Base-by-base conservation (phyloP, 2,113 vertebrate genomes). In the Phalacrocorax carbo region DNA sequence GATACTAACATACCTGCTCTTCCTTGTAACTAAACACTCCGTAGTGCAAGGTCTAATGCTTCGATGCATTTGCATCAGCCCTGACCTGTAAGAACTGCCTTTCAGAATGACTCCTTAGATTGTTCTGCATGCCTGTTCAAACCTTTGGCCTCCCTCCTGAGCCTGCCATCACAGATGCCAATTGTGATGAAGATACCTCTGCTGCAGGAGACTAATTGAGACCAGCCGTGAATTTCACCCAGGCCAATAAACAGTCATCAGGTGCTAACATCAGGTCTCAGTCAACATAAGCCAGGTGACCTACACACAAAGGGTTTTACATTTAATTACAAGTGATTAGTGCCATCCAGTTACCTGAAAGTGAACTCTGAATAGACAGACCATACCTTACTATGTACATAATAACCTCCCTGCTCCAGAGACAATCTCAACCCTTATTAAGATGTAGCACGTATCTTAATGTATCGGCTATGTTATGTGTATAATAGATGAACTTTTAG, bases 11-110 rank as follows among this genome's bases (percentile, higher is more conserved):
- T 5, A 77, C 27, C 82, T 30, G 7, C 7, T 44, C 4, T 4
- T 42, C 15, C 46, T 46, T 13, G 4, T 5, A 23, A 7, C 23
- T 7, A 25, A 68, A 11, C 8, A 1, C 25, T 57, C 54, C 14
- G 3, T 0, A n/a, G 9, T 1, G 1, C 6, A 75, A 22, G 8
- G 11, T 9, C 8, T 13, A 2, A 3, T 7, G 6, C 15, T 42
- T 17, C 27, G 34, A 6, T 10, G 5, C 7, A 49, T 76, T 36
- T 34, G 3, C 5, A 38, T 61, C 15, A 62, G 46, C 51, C 65
- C 34, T 23, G 71, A 8, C 5, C 48, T 46, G 5, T 2, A 34
- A 13, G 10, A 6, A 29, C 13, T 54, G 30, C 5, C 30, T 55
- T 62, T 49, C 40, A 12, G 15, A 80, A 9, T 0, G 9, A 22